Evolutionary conservation across 2,888 invertebrate species (phyloP).

Genomic region (Aquatica leii): DNA sequence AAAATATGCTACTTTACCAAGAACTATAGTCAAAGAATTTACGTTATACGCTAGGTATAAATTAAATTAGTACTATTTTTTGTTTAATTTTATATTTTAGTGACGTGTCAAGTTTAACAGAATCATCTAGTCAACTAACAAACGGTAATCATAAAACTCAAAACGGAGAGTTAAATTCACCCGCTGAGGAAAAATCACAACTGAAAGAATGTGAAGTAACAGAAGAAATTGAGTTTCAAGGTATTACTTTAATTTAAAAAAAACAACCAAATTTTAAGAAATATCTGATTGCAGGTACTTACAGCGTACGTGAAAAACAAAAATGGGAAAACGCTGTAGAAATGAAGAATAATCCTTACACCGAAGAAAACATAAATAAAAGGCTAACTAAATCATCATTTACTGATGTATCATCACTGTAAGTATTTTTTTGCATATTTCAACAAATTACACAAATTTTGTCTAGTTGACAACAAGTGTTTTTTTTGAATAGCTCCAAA

Average conservation of each 20-base stretch:
- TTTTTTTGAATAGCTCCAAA: too few relatives aligned
- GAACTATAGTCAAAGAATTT: slow-evolving; percentile 47
- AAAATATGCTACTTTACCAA: slow-evolving; percentile 59
- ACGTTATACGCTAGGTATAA: too few relatives aligned
- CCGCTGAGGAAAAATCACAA: too few relatives aligned
- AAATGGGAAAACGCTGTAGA: slow-evolving; percentile 89
- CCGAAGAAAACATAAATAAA: slow-evolving; percentile 83
- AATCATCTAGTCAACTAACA: slow-evolving; percentile 8
- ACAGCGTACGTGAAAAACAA: slow-evolving; percentile 86
- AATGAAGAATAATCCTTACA: slow-evolving; percentile 89
- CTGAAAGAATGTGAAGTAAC: too few relatives aligned
- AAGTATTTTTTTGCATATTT: slow-evolving; percentile 52
- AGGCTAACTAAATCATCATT: slow-evolving; percentile 66
- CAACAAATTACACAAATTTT: too few relatives aligned
- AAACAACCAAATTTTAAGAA: background rate
- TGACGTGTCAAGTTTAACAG: slow-evolving; percentile 12
- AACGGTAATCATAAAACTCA: slow-evolving; percentile 5
- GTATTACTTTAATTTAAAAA: background rate
- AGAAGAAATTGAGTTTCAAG: too few relatives aligned
- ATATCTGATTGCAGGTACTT: slow-evolving; percentile 67
- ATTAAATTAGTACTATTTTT: too few relatives aligned
- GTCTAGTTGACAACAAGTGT: too few relatives aligned
- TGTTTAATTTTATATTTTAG: too few relatives aligned
- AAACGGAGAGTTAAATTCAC: background rate
- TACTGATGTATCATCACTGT: slow-evolving; percentile 47